Evolutionary conservation across 2,113 vertebrate species (phyloP), one percentile per base, ranked within the genome.

Genomic region (Varanus salvator): DNA sequence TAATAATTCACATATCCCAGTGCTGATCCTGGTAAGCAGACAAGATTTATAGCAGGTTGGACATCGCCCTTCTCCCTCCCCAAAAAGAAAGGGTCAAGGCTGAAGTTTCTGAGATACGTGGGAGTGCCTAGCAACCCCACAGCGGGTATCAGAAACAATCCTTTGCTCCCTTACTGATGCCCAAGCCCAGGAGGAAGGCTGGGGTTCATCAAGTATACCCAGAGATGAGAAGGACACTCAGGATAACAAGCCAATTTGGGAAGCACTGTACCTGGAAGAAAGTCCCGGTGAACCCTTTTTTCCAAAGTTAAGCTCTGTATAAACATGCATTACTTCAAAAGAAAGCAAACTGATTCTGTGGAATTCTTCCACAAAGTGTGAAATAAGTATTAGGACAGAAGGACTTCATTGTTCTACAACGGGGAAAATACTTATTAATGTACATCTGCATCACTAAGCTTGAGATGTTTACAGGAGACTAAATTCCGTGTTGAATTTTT

Each of bases 361-460:
- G 69, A 60, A 88, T 74, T 82, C 69, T 54, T 74, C 12, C 2
- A 38, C 50, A 57, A 57, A 66, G 83, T n/a, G 75, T 89, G 66
- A 80, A 57, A 71, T 71, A 60, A 81, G 74, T 72, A 38, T 50
- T 81, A 31, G 48, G n/a, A 15, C 17, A 34, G 54, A 71, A 82
- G n/a, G n/a, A 17, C 52, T 81, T 71, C 74, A 84, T 78, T 85
- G 82, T 85, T 85, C 50, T 19, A 71, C 34, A 23, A 21, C 0
- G 8, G 14, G 17, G 64, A 52, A 27, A 57, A 29, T 54, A 44
- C 34, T 86, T 77, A 44, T 44, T 50, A 84, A 23, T 25, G 85
- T 80, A 72, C 27, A 69, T 71, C 64, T 80, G 83, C 83, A 90
- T 80, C 50, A 44, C 27, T 90, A 80, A 90, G n/a, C 50, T 85